Conservation (phyloP, 2,888 invertebrate genomes). For the Pseudococcus viburni region DNA sequence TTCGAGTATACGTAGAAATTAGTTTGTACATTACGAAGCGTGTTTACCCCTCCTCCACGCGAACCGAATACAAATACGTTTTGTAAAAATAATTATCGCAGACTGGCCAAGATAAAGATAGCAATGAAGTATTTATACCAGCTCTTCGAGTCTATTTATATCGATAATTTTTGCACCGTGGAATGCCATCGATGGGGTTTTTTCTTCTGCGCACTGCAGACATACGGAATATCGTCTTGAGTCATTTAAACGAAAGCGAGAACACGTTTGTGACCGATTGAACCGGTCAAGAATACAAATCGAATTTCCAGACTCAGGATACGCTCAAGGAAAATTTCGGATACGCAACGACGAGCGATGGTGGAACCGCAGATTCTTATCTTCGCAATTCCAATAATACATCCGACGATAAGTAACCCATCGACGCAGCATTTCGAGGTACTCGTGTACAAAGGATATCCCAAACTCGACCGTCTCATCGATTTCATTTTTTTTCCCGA, state of each 20-base stretch:
- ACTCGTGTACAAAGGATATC: not conserved
- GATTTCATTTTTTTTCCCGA: no score
- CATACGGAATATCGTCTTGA: not conserved
- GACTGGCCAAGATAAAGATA: constrained; percentile 32
- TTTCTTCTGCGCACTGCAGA: not conserved
- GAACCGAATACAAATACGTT: constrained; percentile 10
- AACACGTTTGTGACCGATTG: constrained; percentile 31
- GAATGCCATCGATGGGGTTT: constrained; percentile 18
- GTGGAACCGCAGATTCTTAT: not conserved
- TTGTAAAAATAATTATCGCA: constrained; percentile 49
- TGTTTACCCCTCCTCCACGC: not conserved
- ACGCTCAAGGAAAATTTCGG: constrained; percentile 15
- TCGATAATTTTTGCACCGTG: constrained; percentile 14
- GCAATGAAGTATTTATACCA: constrained; percentile 1
- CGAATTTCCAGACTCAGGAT: not conserved
- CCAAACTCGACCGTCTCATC: not conserved
- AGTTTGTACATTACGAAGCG: not conserved
- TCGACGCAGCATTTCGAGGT: not conserved
- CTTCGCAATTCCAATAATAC: not conserved
- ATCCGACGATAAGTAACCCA: not conserved
- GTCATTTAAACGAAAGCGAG: constrained; percentile 27
- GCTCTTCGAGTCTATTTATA: constrained; percentile 33
- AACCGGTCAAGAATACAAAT: not conserved
- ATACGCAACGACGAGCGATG: not conserved
- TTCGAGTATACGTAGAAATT: constrained; percentile 34